Percentiles rank a stretch among this genome's conserved stretches.
Evolutionary conservation across 30 jellyfish, hydroid and myxozoan species (phyloP).

Genomic region (Hydractinia echinata): DNA sequence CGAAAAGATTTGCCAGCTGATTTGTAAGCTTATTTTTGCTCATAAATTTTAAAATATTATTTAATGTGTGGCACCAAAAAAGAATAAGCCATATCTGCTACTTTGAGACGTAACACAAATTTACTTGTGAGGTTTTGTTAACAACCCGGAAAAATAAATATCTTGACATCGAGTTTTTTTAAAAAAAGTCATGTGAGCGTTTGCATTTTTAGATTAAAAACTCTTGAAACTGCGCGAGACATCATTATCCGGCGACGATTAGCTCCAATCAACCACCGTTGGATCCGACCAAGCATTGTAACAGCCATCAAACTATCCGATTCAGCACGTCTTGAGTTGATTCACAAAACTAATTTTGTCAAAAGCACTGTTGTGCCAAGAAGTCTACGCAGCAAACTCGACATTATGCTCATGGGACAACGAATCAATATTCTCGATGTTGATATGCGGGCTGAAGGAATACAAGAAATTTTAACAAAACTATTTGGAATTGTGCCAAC

Average conservation of each 20-base stretch:
- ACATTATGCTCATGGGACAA: background rate
- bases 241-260: background rate
- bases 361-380: background rate
- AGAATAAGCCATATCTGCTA: no score
- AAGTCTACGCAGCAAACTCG: background rate
- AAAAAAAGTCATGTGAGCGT: no score
- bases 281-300: background rate
- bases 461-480: background rate
- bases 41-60: no score
- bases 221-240: background rate
- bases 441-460: constrained; percentile 7
- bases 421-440: background rate
- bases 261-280: background rate
- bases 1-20: background rate
- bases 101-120: no score
- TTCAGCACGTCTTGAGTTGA: background rate
- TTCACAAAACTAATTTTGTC: background rate
- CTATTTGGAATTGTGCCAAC: background rate
- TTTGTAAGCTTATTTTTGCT: background rate
- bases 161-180: no score
- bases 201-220: background rate
- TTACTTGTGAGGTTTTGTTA: no score
- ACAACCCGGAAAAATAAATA: no score
- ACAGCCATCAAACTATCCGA: background rate
- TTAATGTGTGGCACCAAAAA: no score